Evolutionary conservation across 2,888 invertebrate genomes (phyloP).

Genomic region (Eurois occulta): DNA sequence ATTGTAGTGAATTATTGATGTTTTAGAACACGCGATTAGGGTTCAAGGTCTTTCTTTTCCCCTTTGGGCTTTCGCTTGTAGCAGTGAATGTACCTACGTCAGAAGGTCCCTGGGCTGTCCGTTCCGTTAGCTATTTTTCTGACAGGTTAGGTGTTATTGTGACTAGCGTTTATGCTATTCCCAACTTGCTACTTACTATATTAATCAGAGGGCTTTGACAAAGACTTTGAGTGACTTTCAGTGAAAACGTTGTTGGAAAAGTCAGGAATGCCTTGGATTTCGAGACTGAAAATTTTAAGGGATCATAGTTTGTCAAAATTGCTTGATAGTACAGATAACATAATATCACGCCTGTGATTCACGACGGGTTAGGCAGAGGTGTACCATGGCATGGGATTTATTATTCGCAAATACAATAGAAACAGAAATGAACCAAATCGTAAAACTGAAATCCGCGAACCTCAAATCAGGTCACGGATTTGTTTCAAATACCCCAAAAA

Average conservation of each 20-base stretch:
- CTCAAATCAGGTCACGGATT: slow-evolving; percentile 5
- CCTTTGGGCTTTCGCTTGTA: not conserved
- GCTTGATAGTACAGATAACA: too few relatives aligned
- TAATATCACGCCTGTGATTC: too few relatives aligned
- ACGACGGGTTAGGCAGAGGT: too few relatives aligned
- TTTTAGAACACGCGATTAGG: slow-evolving; percentile 42
- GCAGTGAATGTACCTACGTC: not conserved
- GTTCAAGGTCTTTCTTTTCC: not conserved
- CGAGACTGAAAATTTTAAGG: too few relatives aligned
- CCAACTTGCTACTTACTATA: not conserved
- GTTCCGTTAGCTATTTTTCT: not conserved
- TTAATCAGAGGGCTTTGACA: too few relatives aligned
- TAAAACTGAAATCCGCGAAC: not conserved
- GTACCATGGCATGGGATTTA: too few relatives aligned
- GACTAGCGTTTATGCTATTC: not conserved
- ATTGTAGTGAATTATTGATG: slow-evolving; percentile 12
- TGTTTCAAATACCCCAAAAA: not conserved
- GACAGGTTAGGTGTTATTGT: not conserved
- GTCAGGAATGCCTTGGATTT: too few relatives aligned
- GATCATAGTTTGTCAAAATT: not conserved
- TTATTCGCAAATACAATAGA: not conserved
- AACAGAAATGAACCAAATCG: not conserved
- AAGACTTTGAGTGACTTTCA: too few relatives aligned
- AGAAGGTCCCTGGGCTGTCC: not conserved
- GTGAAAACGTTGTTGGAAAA: too few relatives aligned